Conservation (phyloP, 1,140 invertebrate species). For the Sweltsa coloradensis region DNA sequence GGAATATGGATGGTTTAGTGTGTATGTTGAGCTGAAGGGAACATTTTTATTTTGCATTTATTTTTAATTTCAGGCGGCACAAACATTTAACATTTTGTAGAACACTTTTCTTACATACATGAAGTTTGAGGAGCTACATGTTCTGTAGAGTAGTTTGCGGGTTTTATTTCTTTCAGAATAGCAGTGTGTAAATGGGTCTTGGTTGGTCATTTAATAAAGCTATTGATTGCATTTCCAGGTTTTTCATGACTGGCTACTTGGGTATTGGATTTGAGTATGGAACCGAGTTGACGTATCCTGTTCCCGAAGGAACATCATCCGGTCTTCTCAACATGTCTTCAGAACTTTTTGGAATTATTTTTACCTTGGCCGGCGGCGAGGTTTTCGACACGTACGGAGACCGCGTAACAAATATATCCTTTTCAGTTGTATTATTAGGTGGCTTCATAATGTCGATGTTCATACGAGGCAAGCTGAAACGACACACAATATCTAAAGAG, state of each 20-base stretch:
- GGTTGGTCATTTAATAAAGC: too few relatives aligned
- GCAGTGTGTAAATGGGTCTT: too few relatives aligned
- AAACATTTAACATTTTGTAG: too few relatives aligned
- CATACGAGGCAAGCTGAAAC: conserved; percentile 37
- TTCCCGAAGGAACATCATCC: conserved; percentile 49
- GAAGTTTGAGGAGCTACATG: too few relatives aligned
- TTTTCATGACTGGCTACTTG: conserved; percentile 62
- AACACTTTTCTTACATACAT: too few relatives aligned
- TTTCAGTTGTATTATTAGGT: conserved; percentile 29
- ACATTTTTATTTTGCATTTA: too few relatives aligned
- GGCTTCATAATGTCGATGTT: conserved; percentile 39
- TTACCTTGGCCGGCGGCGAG: conserved; percentile 31
- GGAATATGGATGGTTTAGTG: too few relatives aligned
- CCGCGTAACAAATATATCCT: conserved; percentile 30
- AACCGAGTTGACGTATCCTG: conserved; percentile 60
- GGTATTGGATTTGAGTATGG: conserved; percentile 63
- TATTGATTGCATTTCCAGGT: conserved; percentile 36
- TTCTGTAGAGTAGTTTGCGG: too few relatives aligned
- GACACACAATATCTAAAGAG: too few relatives aligned
- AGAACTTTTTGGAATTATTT: conserved; percentile 44
- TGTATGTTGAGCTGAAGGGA: too few relatives aligned
- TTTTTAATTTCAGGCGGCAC: too few relatives aligned
- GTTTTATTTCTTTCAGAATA: too few relatives aligned
- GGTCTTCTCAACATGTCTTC: conserved; percentile 54
- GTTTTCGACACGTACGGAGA: conserved; percentile 24